phyloP scores from a whole-genome alignment of 2,113 vertebrate genomes.

The Suncus etruscus region DNA sequence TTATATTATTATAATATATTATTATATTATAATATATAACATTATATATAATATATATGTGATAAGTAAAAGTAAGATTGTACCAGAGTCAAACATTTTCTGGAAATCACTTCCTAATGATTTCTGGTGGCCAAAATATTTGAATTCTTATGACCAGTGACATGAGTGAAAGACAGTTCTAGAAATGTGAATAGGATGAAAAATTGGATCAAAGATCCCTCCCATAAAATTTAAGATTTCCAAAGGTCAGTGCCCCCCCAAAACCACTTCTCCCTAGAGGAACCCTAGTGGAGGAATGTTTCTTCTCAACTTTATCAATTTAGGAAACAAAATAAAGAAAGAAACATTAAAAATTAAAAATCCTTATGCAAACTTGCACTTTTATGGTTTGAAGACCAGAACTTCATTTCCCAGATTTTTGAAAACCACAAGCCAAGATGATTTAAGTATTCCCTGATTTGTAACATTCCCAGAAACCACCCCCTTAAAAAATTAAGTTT shows the following conservation, averaged over 20 bases:
- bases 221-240: not conserved
- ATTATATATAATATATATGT: no score
- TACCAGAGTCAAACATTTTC: not conserved
- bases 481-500: not conserved
- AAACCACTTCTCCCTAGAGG: not conserved
- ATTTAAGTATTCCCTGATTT: not conserved
- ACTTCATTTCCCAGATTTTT: not conserved
- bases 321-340: constrained; percentile 23
- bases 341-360: not conserved
- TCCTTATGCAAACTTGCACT: not conserved
- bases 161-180: not conserved
- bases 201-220: not conserved
- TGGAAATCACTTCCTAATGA: not conserved
- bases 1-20: no score
- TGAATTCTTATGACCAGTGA: not conserved
- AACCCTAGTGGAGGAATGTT: not conserved
- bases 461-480: not conserved
- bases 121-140: not conserved
- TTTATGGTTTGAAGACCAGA: not conserved
- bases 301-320: not conserved
- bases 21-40: no score
- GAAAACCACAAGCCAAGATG: constrained; percentile 14
- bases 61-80: no score
- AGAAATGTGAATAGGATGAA: not conserved
- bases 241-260: not conserved